Conservation (phyloP, 2,888 invertebrate species). For the Ethmia dodecea region DNA sequence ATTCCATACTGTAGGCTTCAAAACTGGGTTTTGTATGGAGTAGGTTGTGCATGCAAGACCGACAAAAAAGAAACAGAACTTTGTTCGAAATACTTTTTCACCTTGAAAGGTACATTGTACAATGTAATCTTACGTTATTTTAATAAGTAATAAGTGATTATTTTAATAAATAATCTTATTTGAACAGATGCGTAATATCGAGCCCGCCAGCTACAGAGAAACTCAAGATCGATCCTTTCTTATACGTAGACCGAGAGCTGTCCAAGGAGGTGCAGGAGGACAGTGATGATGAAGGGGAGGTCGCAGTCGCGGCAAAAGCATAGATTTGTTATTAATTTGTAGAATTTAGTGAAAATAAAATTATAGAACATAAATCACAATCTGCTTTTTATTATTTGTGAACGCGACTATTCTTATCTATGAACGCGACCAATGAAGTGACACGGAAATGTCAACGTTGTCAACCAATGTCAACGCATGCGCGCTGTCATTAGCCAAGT, state of each 20-base stretch:
- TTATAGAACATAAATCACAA: background rate
- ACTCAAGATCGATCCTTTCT: constrained; percentile 82
- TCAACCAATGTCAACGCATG: constrained; percentile 18
- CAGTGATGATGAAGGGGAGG: constrained; percentile 62
- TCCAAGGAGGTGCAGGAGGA: constrained; percentile 58
- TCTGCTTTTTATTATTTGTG: constrained; percentile 2
- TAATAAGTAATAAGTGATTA: too few relatives aligned
- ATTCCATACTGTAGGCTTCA: too few relatives aligned
- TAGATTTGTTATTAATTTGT: constrained; percentile 22
- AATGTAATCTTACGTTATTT: too few relatives aligned
- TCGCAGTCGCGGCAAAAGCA: constrained; percentile 34
- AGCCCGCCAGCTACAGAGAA: constrained; percentile 82
- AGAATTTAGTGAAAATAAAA: background rate
- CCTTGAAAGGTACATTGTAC: too few relatives aligned
- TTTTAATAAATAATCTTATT: constrained; percentile 3
- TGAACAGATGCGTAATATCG: constrained; percentile 77
- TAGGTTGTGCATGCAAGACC: too few relatives aligned
- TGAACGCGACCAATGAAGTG: too few relatives aligned
- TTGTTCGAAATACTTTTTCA: too few relatives aligned
- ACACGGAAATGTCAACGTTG: constrained; percentile 6
- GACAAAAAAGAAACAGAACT: too few relatives aligned
- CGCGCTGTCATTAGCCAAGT: background rate
- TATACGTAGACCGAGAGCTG: constrained; percentile 57
- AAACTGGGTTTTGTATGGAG: too few relatives aligned
- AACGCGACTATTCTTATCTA: constrained; percentile 15